These are phyloP conservation scores for Psittacula derbiana DNA, from an alignment of 2,797 vertebrate species.

Conservation along the genomic window DNA sequence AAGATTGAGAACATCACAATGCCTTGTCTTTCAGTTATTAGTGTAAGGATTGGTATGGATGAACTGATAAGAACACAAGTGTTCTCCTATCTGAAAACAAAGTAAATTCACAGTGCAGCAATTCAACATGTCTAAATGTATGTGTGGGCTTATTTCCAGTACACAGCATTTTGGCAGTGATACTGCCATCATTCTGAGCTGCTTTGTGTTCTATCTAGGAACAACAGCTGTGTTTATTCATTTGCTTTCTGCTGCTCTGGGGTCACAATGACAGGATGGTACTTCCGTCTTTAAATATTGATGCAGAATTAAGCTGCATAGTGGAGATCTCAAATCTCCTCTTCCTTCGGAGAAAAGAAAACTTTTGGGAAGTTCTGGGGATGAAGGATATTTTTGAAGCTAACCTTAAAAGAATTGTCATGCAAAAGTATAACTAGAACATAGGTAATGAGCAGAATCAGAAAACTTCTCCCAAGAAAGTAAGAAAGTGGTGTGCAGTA, in stretches of 20 bases:
- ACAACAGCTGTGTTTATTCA: conserved; percentile 26
- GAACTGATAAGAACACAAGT: background rate
- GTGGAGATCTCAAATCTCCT: background rate
- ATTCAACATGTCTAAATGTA: background rate
- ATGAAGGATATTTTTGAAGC: background rate
- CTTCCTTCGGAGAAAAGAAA: background rate
- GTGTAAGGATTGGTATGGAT: background rate
- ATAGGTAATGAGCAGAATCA: background rate
- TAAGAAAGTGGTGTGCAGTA: background rate
- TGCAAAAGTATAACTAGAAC: background rate
- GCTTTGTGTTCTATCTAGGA: background rate
- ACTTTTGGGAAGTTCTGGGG: background rate
- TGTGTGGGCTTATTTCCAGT: background rate
- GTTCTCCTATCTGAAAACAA: background rate
- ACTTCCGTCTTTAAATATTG: background rate
- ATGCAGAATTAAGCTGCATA: background rate
- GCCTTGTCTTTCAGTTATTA: background rate
- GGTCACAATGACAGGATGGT: background rate
- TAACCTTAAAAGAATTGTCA: background rate
- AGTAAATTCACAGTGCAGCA: background rate
- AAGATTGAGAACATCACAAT: background rate
- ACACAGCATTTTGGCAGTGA: background rate
- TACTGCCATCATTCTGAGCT: background rate
- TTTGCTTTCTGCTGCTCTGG: background rate
- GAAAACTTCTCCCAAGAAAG: background rate